A percentile compares a stretch with the other conserved stretches of the same genome.
Conservation (phyloP, 2,797 vertebrate genomes). For the Enteromius mattozi region DNA sequence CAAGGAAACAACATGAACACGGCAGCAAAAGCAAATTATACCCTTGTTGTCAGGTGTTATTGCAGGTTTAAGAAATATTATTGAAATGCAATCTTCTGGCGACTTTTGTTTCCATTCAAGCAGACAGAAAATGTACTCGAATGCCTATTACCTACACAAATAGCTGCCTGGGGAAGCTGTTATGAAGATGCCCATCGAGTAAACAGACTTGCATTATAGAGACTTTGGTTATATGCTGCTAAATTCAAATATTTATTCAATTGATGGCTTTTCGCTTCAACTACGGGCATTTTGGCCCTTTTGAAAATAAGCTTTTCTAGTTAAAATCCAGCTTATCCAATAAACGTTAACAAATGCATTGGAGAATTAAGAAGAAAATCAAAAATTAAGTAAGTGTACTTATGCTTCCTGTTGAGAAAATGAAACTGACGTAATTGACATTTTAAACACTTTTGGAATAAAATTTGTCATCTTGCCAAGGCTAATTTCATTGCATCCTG, state of each 20-base stretch:
- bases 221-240: neutral
- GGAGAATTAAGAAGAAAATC: neutral
- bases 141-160: slow-evolving; percentile 7
- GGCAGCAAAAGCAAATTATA: neutral
- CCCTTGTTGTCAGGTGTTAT: neutral
- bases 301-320: neutral
- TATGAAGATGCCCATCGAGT: neutral
- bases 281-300: neutral
- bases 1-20: neutral
- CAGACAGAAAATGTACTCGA: neutral
- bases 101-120: neutral
- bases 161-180: neutral
- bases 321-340: neutral
- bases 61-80: neutral
- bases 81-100: slow-evolving; percentile 8
- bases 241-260: neutral
- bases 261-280: neutral
- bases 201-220: slow-evolving; percentile 9
- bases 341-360: neutral
- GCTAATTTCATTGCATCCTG: neutral
- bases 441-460: neutral
- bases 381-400: neutral
- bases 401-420: neutral
- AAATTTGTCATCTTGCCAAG: neutral
- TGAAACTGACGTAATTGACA: neutral